Evolutionary conservation across 1,140 invertebrate genomes (phyloP), one percentile per base, ranked within the genome.

Genomic region (Pentalonia nigronervosa): DNA sequence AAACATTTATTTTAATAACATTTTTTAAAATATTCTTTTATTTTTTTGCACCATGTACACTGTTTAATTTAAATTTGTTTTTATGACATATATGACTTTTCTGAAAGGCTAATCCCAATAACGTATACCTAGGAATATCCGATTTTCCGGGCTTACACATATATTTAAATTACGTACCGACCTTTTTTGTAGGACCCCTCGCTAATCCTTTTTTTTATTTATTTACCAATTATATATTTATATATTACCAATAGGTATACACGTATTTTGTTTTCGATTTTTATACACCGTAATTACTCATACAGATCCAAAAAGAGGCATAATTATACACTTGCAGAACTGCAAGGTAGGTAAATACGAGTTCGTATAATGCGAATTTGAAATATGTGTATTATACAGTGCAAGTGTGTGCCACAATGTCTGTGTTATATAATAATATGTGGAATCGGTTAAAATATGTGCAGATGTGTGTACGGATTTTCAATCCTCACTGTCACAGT

Each of bases 101-200:
- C 88, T 89, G 88, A 89, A 89, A 89, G 88, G n/a, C 25, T 89
- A 89, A 89, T 89, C 88, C 88, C 48, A 56, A 89, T 53, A 56
- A 34, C n/a, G n/a, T n/a, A 23, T 14, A 41, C 30, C 48, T 48
- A 34, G 30, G 7, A 48, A 34, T 36, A 89, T 56, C 50, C 88
- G 88, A 89, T 89, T 89, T 53, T 23, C 50, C 88, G 8, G 88
- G 88, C 50, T 89, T 89, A 56, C 48, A 23, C 21, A 23, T 89
- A 41, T 53, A 53, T 89, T 89, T 89, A 56, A 89, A 89, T 89
- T 89, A 56, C 20, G 30, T 76, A 30, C 48, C 88, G 48, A 89
- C 48, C 88, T 89, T 89, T 89, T 56, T 41, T 34, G 41, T 41
- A 36, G 48, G 48, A 9, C n/a, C 20, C 0, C 17, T 14, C 25